Evolutionary conservation across 2,888 invertebrate species (phyloP), one percentile per base, ranked within the genome.

Genomic region (Allygus modestus): DNA sequence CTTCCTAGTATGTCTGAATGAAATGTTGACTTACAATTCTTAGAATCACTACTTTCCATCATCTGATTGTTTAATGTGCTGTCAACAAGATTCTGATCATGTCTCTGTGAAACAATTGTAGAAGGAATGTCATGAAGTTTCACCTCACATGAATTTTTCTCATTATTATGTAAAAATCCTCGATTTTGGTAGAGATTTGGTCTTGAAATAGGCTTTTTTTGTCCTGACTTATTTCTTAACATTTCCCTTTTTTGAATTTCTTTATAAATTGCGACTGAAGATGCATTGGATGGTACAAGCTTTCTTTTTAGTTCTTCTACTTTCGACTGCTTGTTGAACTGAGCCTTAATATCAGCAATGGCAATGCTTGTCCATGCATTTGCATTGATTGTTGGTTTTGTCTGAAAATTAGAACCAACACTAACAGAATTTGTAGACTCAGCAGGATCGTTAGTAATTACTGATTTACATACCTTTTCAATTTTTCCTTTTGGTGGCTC

Each of bases 281-380:
- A 51, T 17, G 28, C 28, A 51, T 77, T 77, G 51, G 77, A 51
- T 4, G 77, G 0, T 1, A 23, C 51, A 51, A 77, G 20, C n/a
- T 46, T 77, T 51, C 26, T 77, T 51, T 46, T 77, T 1, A 51
- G n/a, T 23, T 77, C 46, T 28, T 26, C 5, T 26, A 77, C 15
- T 46, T 77, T 77, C 26, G 43, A 46, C 17, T 46, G 77, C 11
- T 77, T 77, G 31, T 41, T 77, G 11, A 4, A 9, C 41, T 46
- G 51, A 23, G 43, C 15, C 26, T 37, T 51, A 7, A 77, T 46
- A 17, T 77, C 28, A 5, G 37, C 7, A n/a, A 37, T 41, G 43
- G 73, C 73, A 46, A 51, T 77, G 77, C 28, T 77, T 28, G 5
- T 77, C 71, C 71, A 71, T 7, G 77, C 46, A 51, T 51, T 51